Evolutionary conservation across 2,797 vertebrate genomes (phyloP).

Genomic region (Anas flavirostris): DNA sequence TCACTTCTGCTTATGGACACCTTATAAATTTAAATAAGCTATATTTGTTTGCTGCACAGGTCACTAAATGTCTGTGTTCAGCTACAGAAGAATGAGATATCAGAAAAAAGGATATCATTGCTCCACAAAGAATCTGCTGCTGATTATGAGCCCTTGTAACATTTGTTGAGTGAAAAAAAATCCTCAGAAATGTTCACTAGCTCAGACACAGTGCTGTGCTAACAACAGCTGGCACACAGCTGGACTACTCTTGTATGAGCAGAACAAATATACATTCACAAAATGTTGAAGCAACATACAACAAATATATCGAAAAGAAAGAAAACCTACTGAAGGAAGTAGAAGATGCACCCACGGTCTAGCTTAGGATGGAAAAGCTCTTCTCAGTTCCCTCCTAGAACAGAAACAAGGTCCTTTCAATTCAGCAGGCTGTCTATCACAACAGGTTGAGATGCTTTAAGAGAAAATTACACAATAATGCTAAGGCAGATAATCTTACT

Average conservation of each 20-base stretch:
- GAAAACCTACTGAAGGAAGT: not conserved
- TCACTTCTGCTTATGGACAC: not conserved
- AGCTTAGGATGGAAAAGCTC: not conserved
- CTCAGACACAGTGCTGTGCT: not conserved
- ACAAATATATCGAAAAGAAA: not conserved
- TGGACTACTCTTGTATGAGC: not conserved
- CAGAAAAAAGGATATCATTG: not conserved
- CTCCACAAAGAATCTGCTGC: not conserved
- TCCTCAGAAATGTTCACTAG: conserved; percentile 15
- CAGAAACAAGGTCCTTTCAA: not conserved
- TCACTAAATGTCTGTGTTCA: not conserved
- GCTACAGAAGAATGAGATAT: not conserved
- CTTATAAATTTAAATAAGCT: not conserved
- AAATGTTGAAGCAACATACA: not conserved
- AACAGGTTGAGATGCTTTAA: not conserved
- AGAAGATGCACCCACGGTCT: not conserved
- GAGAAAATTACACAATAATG: not conserved
- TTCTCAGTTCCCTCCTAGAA: not conserved
- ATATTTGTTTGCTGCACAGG: not conserved
- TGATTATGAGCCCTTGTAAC: not conserved
- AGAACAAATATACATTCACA: not conserved
- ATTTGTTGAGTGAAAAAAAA: not conserved
- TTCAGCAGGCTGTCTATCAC: not conserved
- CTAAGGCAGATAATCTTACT: not conserved
- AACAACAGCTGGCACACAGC: conserved; percentile 61